These are phyloP conservation scores for Synaphobranchus kaupii DNA, from an alignment of 2,797 vertebrate genomes.

Conservation along the genomic window DNA sequence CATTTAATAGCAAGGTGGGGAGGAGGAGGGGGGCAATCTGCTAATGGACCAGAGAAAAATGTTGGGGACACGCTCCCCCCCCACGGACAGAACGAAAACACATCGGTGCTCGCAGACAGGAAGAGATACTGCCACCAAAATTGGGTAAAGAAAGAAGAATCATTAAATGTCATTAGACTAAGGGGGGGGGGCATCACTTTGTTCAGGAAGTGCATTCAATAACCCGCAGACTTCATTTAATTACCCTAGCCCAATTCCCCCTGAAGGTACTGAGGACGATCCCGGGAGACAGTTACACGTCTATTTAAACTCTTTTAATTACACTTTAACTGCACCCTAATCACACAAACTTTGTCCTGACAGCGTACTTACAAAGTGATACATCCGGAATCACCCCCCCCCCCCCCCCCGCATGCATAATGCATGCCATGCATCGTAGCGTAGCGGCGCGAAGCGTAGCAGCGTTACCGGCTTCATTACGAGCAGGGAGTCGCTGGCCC, in stretches of 20 bases:
- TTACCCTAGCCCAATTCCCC: slow-evolving; percentile 35
- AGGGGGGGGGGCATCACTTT: slow-evolving; percentile 50
- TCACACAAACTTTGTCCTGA: slow-evolving; percentile 62
- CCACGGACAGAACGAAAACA: slow-evolving; percentile 44
- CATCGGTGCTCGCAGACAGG: slow-evolving; percentile 31
- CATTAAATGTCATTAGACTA: slow-evolving; percentile 67
- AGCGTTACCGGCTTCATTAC: slow-evolving; percentile 50
- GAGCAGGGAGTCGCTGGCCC: neutral
- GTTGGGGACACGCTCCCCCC: slow-evolving; percentile 38
- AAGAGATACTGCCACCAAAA: slow-evolving; percentile 46
- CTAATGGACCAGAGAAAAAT: slow-evolving; percentile 73
- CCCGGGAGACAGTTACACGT: slow-evolving; percentile 55
- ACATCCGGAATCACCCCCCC: slow-evolving; percentile 40
- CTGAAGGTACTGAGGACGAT: slow-evolving; percentile 46
- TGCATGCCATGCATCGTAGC: slow-evolving; percentile 21
- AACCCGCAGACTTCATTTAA: slow-evolving; percentile 58
- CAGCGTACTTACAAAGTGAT: slow-evolving; percentile 50
- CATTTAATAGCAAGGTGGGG: slow-evolving; percentile 60
- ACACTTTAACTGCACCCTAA: slow-evolving; percentile 63
- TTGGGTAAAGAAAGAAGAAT: slow-evolving; percentile 55
- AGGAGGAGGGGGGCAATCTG: slow-evolving; percentile 66
- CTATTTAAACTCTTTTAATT: slow-evolving; percentile 72
- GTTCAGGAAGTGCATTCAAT: slow-evolving; percentile 63
- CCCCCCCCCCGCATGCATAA: slow-evolving; percentile 38
- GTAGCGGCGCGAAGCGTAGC: slow-evolving; percentile 27